phyloP scores from a whole-genome alignment of 2,797 vertebrate genomes.

The Myotis planiceps region DNA sequence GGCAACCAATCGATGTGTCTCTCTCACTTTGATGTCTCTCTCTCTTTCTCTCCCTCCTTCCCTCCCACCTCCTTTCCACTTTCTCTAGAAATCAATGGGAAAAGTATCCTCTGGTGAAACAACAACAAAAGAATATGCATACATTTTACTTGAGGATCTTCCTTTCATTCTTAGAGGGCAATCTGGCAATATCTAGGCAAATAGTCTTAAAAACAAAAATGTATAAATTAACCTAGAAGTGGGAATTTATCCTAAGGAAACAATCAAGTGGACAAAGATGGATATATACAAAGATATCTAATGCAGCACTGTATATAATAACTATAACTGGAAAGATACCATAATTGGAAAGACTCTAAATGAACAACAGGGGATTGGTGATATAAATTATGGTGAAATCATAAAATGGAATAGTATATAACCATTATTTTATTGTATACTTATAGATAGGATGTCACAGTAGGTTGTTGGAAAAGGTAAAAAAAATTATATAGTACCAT shows the following conservation, averaged over 20 bases:
- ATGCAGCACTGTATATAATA: not conserved
- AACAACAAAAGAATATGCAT: not conserved
- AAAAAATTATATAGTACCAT: not conserved
- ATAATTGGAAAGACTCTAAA: not conserved
- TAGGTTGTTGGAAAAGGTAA: not conserved
- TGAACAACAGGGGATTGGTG: not conserved
- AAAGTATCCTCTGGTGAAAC: too few relatives aligned
- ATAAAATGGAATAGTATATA: conserved; percentile 30
- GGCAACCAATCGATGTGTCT: too few relatives aligned
- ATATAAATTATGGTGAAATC: not conserved
- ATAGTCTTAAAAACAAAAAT: not conserved
- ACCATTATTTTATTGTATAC: not conserved
- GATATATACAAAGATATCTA: not conserved
- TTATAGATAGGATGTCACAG: not conserved
- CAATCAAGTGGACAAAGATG: not conserved
- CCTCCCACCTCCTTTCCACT: too few relatives aligned
- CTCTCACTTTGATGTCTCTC: not conserved
- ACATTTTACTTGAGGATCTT: not conserved
- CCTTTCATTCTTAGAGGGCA: not conserved
- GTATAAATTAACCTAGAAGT: not conserved
- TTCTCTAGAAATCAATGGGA: too few relatives aligned
- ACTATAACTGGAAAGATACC: not conserved
- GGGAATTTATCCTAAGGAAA: not conserved
- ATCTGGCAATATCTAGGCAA: not conserved
- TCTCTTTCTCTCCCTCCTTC: too few relatives aligned